A percentile compares a stretch with the other conserved stretches of the same genome.
Conservation (phyloP, 2,888 invertebrate genomes). For the Drosophila niveifrons region DNA sequence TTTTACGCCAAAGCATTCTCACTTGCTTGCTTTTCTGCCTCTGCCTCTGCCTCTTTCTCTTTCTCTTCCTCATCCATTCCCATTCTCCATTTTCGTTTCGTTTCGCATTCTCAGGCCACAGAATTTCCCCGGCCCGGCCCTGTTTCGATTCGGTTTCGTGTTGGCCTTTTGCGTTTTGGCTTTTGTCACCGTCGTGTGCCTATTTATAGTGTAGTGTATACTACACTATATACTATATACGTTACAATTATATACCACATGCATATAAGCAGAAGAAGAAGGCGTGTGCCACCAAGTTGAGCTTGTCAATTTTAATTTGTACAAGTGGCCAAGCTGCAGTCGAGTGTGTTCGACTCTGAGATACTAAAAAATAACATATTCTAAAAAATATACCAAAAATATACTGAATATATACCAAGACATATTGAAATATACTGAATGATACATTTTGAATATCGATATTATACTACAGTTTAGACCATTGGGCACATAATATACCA, state of each 20-base stretch:
- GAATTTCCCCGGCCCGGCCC: conserved; percentile 13
- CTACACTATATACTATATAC: conserved; percentile 7
- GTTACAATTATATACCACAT: conserved; percentile 12
- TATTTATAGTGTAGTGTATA: conserved; percentile 34
- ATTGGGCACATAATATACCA: no score
- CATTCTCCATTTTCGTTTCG: neutral
- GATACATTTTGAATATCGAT: no score
- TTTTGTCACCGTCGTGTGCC: conserved; percentile 41
- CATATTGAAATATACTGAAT: no score
- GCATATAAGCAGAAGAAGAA: no score
- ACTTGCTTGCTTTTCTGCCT: conserved; percentile 22
- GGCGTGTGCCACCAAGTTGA: conserved; percentile 19
- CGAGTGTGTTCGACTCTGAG: no score
- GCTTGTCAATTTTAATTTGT: conserved; percentile 65
- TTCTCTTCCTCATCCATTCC: neutral
- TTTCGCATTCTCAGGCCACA: neutral
- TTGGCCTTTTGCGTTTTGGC: conserved; percentile 29
- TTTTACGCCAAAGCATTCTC: conserved; percentile 41
- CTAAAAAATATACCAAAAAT: no score
- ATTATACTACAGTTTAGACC: no score
- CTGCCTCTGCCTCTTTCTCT: no score
- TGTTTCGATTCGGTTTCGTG: conserved; percentile 14
- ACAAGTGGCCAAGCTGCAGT: neutral
- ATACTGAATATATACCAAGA: no score
- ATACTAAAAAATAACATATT: no score